Percentiles rank a stretch among this genome's conserved stretches.
phyloP scores from a whole-genome alignment of 2,888 invertebrate species.

The Melanargia galathea region DNA sequence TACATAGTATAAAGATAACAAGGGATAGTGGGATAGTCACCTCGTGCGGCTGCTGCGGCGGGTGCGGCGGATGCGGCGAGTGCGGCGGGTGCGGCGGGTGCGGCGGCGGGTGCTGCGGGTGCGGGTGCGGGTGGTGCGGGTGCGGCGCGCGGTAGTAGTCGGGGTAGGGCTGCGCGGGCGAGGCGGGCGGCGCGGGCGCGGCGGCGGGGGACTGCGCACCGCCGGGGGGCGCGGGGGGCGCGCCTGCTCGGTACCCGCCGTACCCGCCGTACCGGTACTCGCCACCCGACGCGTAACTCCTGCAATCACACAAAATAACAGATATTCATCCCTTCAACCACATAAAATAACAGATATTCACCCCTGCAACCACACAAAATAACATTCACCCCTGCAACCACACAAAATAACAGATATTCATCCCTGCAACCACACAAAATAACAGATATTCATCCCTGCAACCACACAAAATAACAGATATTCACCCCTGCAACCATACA shows the following conservation, averaged over 20 bases:
- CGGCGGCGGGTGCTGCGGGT: slow-evolving; percentile 68
- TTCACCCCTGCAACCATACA: no score
- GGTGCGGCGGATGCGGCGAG: slow-evolving; percentile 62
- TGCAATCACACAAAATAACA: slow-evolving; percentile 42
- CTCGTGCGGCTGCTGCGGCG: slow-evolving; percentile 59
- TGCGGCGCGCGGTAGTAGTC: slow-evolving; percentile 49
- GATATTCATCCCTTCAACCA: no score
- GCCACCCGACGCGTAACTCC: slow-evolving; percentile 62
- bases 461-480: no score
- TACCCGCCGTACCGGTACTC: slow-evolving; percentile 74
- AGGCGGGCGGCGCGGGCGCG: slow-evolving; percentile 54
- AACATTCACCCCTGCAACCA: no score
- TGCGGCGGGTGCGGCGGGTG: slow-evolving; percentile 64
- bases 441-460: no score
- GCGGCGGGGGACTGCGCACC: slow-evolving; percentile 53
- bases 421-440: no score
- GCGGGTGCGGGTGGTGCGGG: slow-evolving; percentile 58
- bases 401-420: no score
- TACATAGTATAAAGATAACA: not conserved
- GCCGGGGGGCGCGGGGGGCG: slow-evolving; percentile 54
- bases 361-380: no score
- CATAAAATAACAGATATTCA: no score
- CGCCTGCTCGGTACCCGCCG: slow-evolving; percentile 70
- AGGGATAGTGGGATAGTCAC: slow-evolving; percentile 44
- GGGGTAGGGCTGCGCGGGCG: slow-evolving; percentile 56